Evolutionary conservation across 2,888 invertebrate genomes (phyloP), one percentile per base, ranked within the genome.

Genomic region (Eupsilia transversa): DNA sequence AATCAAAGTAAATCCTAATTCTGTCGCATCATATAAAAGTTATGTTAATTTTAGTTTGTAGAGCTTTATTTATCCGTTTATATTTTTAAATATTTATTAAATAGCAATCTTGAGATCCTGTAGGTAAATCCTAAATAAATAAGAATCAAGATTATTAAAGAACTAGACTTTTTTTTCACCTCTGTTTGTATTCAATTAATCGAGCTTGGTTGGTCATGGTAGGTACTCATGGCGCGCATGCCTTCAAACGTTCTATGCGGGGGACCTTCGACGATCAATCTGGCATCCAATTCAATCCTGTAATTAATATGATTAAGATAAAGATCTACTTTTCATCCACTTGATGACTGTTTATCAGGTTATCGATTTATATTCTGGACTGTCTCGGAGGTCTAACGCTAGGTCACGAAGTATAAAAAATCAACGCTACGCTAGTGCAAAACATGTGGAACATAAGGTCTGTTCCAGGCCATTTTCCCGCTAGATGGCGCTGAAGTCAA

Each of bases 31-130:
- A 0, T 96, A 96, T 84, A 91, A 90, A 56, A 93, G 92, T 88
- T 96, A 96, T 89, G 93, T 96, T 63, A 91, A 93, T 82, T 93
- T 94, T 86, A 89, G 82, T 72, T 75, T 91, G 33, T 92, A 85
- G 84, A 69, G 1, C 46, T 65, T 12, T 63, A 66, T 65, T 54
- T 57, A 59, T 56, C 54, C 38, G 56, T 46, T 64, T 27, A 33
- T 38, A 10, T 20, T 65, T 33, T 23, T 33, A 52, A 71, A 49
- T 63, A 38, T 54, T 65, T 49, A 65, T 64, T 14, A 10, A 68
- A 30, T 23, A 35, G 17, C 49, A 20, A 43, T 69, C 35, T 60
- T 6, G 7, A 68, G 52, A 76, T n/a, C 10, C 10, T 54, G 38
- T 61, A 27, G 10, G 61, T 43, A 14, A 46, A 14, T n/a, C n/a